Evolutionary conservation across 2,113 vertebrate species (phyloP).

Genomic region (Phylloscopus trochiloides): DNA sequence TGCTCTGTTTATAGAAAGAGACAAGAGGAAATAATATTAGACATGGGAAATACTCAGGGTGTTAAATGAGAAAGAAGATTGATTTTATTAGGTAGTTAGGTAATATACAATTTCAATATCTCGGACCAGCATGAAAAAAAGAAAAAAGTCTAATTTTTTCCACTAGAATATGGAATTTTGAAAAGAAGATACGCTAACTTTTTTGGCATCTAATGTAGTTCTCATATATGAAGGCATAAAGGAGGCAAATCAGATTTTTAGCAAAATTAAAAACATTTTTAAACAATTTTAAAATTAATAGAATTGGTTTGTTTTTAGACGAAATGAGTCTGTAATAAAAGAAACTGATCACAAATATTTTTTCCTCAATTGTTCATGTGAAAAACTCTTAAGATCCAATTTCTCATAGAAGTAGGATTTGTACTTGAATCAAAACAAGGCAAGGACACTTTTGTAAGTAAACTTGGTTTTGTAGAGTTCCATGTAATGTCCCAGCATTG

Average conservation of each 20-base stretch:
- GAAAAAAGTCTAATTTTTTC: neutral
- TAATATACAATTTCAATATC: neutral
- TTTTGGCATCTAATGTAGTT: neutral
- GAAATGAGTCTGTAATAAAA: neutral
- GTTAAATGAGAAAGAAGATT: neutral
- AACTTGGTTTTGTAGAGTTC: neutral
- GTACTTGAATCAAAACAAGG: neutral
- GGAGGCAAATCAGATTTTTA: neutral
- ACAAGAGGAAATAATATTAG: neutral
- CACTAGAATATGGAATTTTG: neutral
- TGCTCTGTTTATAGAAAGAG: neutral
- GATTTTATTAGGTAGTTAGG: neutral
- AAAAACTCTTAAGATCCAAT: neutral
- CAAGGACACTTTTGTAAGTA: neutral
- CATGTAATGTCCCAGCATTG: neutral
- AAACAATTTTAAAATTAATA: neutral
- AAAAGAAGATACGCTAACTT: neutral
- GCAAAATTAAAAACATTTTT: neutral
- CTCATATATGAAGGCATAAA: neutral
- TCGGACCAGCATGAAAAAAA: neutral
- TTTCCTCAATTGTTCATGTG: neutral
- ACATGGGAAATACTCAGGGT: neutral
- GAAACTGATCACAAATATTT: neutral
- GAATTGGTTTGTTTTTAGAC: neutral
- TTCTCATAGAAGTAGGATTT: neutral